Evolutionary conservation across 2,888 invertebrate genomes (phyloP).

Genomic region (Agapostemon virescens): DNA sequence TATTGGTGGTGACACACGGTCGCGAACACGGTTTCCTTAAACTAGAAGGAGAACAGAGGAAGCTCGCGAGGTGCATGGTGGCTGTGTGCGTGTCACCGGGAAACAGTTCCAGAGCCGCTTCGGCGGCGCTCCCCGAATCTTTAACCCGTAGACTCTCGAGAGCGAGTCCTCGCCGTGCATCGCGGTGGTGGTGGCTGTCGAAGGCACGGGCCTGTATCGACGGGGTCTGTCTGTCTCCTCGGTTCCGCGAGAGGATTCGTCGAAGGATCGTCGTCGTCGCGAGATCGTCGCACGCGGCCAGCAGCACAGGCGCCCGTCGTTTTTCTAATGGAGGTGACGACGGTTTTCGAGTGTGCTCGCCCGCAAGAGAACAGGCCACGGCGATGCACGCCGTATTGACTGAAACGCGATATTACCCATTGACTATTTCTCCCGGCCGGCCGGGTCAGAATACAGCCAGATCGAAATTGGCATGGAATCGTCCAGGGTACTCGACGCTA

Average conservation of each 20-base stretch:
- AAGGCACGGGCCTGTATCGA: constrained; percentile 24
- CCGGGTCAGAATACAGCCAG: constrained; percentile 57
- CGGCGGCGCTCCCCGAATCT: constrained; percentile 49
- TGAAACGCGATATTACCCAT: constrained; percentile 55
- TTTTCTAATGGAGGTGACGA: constrained; percentile 59
- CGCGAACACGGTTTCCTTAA: constrained; percentile 48
- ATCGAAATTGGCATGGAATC: constrained; percentile 64
- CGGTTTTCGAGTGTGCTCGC: constrained; percentile 46
- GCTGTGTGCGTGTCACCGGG: constrained; percentile 45
- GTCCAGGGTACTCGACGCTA: constrained; percentile 57
- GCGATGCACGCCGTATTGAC: constrained; percentile 59
- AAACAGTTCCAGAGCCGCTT: constrained; percentile 44
- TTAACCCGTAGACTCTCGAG: constrained; percentile 44
- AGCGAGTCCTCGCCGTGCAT: constrained; percentile 21
- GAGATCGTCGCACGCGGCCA: constrained; percentile 55
- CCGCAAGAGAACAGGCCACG: constrained; percentile 52
- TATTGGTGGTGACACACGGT: constrained; percentile 61
- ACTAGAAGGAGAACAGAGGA: constrained; percentile 41
- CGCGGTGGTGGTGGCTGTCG: constrained; percentile 41
- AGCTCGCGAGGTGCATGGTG: constrained; percentile 52
- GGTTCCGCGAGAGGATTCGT: constrained; percentile 37
- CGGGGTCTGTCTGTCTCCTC: constrained; percentile 21
- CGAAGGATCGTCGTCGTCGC: constrained; percentile 29
- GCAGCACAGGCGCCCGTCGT: constrained; percentile 10
- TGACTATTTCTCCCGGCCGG: constrained; percentile 60